Conservation (phyloP, 2,888 invertebrate species). For the Gymnocheta viridis region DNA sequence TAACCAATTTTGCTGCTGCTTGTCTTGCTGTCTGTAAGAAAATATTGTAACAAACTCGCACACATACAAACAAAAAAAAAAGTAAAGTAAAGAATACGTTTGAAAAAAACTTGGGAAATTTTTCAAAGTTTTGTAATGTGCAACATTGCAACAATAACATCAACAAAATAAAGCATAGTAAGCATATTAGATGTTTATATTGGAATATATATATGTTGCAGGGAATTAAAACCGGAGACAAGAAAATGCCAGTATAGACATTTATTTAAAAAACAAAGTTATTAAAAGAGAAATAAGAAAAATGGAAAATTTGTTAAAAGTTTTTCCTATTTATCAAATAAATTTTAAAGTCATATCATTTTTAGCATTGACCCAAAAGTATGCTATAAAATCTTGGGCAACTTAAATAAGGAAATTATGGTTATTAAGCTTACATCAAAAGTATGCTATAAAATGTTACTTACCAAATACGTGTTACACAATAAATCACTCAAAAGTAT, state of each 20-base stretch:
- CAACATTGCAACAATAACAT: conserved; percentile 68
- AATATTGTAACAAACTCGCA: conserved; percentile 25
- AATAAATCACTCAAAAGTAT: not conserved
- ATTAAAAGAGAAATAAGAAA: not conserved
- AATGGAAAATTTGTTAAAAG: not conserved
- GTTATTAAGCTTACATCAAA: too few species aligned
- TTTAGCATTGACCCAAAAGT: not conserved
- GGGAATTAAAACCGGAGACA: not conserved
- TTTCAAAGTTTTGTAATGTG: conserved; percentile 71
- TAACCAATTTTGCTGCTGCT: conserved; percentile 44
- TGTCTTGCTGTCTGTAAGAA: conserved; percentile 56
- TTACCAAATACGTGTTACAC: not conserved
- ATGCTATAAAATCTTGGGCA: not conserved
- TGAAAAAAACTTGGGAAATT: conserved; percentile 61
- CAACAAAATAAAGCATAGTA: conserved; percentile 52
- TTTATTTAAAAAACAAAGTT: conserved; percentile 22
- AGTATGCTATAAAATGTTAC: not conserved
- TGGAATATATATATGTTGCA: conserved; percentile 29
- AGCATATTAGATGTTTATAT: conserved; percentile 59
- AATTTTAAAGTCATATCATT: not conserved
- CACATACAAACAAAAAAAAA: conserved; percentile 9
- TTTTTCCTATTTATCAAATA: not conserved
- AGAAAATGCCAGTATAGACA: conserved; percentile 27
- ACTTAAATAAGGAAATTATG: not conserved
- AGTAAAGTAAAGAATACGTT: conserved; percentile 21